Evolutionary conservation across 1,140 invertebrate genomes (phyloP).

Genomic region (Drosophila micromelanica): DNA sequence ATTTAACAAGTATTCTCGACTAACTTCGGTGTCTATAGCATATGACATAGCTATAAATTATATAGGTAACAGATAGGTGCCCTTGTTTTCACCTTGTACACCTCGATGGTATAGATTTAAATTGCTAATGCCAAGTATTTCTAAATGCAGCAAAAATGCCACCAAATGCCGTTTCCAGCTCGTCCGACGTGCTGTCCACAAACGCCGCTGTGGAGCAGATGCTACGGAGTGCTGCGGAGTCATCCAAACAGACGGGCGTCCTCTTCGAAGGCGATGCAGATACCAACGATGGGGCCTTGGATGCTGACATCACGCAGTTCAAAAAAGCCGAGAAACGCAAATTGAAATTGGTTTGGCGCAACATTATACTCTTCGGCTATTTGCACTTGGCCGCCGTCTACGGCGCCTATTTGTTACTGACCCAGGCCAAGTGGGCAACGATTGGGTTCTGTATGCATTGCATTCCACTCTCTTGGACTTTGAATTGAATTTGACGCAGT

Average conservation of each 20-base stretch:
- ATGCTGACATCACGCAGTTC: slow-evolving; percentile 75
- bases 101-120: no score
- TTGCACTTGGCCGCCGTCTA: slow-evolving; percentile 96
- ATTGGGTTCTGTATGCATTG: slow-evolving; percentile 87
- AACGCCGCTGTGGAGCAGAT: neutral
- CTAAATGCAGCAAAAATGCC: slow-evolving; percentile 43
- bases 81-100: no score
- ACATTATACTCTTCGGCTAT: slow-evolving; percentile 92
- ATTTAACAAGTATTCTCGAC: no score
- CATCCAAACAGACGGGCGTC: slow-evolving; percentile 85
- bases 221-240: neutral
- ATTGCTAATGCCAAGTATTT: neutral
- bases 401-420: slow-evolving; percentile 91
- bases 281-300: slow-evolving; percentile 85
- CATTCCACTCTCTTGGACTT: neutral
- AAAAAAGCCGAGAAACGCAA: slow-evolving; percentile 81
- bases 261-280: slow-evolving; percentile 87
- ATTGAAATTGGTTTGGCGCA: slow-evolving; percentile 94
- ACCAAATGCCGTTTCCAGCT: slow-evolving; percentile 57
- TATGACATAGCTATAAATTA: no score
- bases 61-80: no score
- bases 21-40: no score
- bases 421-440: slow-evolving; percentile 91
- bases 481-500: neutral
- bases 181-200: neutral